Conservation (phyloP, 1,140 invertebrate species). For the Aphaenogaster ashmeadi region DNA sequence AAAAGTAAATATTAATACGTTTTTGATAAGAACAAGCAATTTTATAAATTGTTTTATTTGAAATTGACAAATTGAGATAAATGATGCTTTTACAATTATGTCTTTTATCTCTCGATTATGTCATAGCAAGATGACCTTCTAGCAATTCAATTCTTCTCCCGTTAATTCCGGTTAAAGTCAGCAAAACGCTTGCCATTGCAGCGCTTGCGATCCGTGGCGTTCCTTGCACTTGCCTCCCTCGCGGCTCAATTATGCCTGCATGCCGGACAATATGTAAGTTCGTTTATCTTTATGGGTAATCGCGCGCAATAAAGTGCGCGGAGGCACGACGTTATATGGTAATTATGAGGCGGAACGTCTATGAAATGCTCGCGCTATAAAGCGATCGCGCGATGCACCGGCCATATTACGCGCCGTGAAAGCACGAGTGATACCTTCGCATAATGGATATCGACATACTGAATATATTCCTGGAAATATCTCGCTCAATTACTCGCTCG, state of each 20-base stretch:
- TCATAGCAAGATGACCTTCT: background rate
- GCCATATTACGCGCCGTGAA: conserved; percentile 29
- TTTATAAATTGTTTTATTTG: background rate
- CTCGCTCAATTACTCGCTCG: conserved; percentile 43
- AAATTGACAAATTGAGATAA: background rate
- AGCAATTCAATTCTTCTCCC: background rate
- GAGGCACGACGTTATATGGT: conserved; percentile 50
- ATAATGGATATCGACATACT: conserved; percentile 47
- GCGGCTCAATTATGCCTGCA: conserved; percentile 45
- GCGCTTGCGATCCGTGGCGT: conserved; percentile 6
- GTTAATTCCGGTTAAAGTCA: background rate
- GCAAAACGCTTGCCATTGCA: background rate
- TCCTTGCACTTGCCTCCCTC: conserved; percentile 36
- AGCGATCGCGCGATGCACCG: conserved; percentile 41
- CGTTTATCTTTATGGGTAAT: conserved; percentile 60
- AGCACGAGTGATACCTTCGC: conserved; percentile 43
- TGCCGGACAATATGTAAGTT: conserved; percentile 43
- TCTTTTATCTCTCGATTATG: background rate
- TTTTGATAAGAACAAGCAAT: background rate
- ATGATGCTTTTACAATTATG: background rate
- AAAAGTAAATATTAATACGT: background rate
- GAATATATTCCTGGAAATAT: conserved; percentile 60
- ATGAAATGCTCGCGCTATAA: conserved; percentile 43
- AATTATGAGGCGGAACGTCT: conserved; percentile 57
- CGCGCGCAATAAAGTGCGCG: conserved; percentile 53